Conservation (phyloP, 2,113 vertebrate genomes). For the Cacatua alba region DNA sequence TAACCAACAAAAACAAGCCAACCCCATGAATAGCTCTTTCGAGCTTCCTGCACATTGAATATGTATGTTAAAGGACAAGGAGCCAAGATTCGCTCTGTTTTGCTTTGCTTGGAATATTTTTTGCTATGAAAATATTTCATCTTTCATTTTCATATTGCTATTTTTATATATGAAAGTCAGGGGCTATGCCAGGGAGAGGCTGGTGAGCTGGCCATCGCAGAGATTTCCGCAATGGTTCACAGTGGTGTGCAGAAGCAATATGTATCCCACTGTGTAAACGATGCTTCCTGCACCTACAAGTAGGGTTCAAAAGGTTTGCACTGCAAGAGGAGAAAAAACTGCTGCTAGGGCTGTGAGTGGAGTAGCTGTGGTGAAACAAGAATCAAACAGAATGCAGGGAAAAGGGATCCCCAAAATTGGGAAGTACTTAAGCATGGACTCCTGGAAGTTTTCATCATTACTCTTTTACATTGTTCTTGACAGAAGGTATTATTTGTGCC, state of each 20-base stretch:
- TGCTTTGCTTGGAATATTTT: conserved; percentile 73
- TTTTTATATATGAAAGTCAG: conserved; percentile 48
- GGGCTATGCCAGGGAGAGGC: conserved; percentile 60
- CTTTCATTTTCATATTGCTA: neutral
- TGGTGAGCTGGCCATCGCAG: conserved; percentile 42
- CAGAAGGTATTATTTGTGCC: neutral
- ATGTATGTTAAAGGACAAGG: conserved; percentile 61
- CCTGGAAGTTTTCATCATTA: neutral
- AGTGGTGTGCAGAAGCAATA: conserved; percentile 68
- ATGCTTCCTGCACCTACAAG: conserved; percentile 3
- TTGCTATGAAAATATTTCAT: conserved; percentile 34
- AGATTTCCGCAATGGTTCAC: conserved; percentile 57
- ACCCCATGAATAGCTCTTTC: conserved; percentile 58
- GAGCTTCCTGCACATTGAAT: conserved; percentile 67
- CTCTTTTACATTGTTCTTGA: neutral
- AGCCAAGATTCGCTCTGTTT: conserved; percentile 44
- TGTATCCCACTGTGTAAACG: conserved; percentile 56
- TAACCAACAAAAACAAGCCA: conserved; percentile 64
- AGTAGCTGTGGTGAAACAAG: neutral
- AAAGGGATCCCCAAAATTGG: neutral
- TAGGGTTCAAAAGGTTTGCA: conserved; percentile 9
- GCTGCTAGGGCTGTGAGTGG: neutral
- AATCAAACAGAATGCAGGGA: neutral
- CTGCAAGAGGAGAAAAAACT: neutral
- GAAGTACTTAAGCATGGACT: neutral